Evolutionary conservation across 2,797 vertebrate genomes (phyloP).

Genomic region (Rhynchotus rufescens): DNA sequence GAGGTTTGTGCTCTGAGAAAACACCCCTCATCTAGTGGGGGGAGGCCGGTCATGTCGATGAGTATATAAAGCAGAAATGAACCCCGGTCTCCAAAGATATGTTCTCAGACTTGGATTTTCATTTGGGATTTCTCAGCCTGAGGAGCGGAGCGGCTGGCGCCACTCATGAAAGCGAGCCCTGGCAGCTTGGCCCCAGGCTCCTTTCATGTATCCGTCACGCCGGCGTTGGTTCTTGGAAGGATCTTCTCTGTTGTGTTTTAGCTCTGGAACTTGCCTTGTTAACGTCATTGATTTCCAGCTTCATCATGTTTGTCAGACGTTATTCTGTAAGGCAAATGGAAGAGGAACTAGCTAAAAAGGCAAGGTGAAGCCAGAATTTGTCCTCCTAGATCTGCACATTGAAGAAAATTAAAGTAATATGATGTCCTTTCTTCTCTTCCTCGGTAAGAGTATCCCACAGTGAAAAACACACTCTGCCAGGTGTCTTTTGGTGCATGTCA

Average conservation of each 20-base stretch:
- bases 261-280: slow-evolving; percentile 42
- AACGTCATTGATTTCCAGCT: slow-evolving; percentile 36
- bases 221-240: slow-evolving; percentile 12
- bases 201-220: background rate
- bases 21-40: background rate
- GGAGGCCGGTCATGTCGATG: background rate
- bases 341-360: background rate
- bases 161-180: slow-evolving; percentile 58
- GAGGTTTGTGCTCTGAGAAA: background rate
- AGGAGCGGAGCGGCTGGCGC: slow-evolving; percentile 39
- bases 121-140: slow-evolving; percentile 42
- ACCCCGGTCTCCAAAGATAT: slow-evolving; percentile 14
- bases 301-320: slow-evolving; percentile 2
- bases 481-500: background rate
- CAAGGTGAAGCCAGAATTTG: background rate
- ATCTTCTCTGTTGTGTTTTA: slow-evolving; percentile 45
- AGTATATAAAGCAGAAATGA: background rate
- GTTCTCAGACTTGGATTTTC: slow-evolving; percentile 50
- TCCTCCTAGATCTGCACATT: background rate
- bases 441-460: background rate
- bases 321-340: slow-evolving; percentile 14
- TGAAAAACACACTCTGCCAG: background rate
- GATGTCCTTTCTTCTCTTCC: background rate
- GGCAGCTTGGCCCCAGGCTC: slow-evolving; percentile 31
- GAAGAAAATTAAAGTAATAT: background rate